Evolutionary conservation across 2,797 vertebrate genomes (phyloP), one percentile per base, ranked within the genome.

Genomic region (Mormyrus hasselquistii): DNA sequence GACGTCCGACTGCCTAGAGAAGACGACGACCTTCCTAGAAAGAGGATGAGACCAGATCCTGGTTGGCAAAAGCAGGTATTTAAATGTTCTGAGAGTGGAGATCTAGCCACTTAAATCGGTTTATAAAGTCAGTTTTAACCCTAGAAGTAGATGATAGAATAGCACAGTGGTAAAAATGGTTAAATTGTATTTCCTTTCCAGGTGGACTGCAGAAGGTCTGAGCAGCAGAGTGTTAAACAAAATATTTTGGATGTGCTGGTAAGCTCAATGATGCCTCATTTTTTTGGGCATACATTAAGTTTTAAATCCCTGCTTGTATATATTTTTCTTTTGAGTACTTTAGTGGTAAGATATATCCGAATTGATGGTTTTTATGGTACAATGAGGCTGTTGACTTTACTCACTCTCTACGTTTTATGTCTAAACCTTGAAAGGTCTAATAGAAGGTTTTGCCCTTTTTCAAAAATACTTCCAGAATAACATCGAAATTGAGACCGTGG

Each of bases 401-500:
- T 16, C 4, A 6, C 29, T 1, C 65, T 12, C 62, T 41, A 14
- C 5, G 1, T 55, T 29, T 50, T 86, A 29, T 38, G 22, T 50
- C 53, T 57, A 55, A 57, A 6, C 65, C 65, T 38, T 16, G 29
- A 73, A 16, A 38, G 12, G 29, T 73, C 65, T 38, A 38, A 8
- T 82, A 47, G 47, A 16, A 22, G 19, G 22, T 62, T 85, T 85
- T 14, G 29, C 12, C 14, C 22, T 25, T 88, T 88, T 86, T 6
- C 65, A 85, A 73, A 76, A 41, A 41, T 82, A 53, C 76, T 92
- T n/a, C 12, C 89, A 96, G 96, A 94, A 93, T 89, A 93, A 93
- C 73, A 91, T 96, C 90, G 93, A 96, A 92, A 96, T 97, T 65
- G 94, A 96, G 29, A 96, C 94, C 90, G 91, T 91, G 89, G 95